Evolutionary conservation across 2,113 vertebrate genomes (phyloP).

Genomic region (Hucho hucho): DNA sequence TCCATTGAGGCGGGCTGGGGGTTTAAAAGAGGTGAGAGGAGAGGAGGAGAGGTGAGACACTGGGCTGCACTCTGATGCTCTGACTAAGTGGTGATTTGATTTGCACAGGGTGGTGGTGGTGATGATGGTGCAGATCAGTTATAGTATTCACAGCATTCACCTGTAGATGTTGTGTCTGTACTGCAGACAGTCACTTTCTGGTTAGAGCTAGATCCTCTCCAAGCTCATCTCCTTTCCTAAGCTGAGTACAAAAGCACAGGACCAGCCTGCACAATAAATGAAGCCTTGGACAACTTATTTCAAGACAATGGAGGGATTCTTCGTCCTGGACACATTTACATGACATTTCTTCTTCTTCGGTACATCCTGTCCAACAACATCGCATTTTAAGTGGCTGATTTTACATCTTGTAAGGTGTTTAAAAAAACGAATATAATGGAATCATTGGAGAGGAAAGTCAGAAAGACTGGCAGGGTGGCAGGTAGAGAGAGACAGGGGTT

Average conservation of each 20-base stretch:
- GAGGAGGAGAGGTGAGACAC: conserved; percentile 17
- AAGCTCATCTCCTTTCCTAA: not conserved
- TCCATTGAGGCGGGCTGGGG: conserved; percentile 59
- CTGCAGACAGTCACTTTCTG: not conserved
- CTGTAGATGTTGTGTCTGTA: conserved; percentile 34
- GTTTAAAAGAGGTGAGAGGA: conserved; percentile 57
- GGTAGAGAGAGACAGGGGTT: not conserved
- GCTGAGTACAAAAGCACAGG: not conserved
- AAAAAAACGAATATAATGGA: not conserved
- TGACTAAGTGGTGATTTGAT: conserved; percentile 17
- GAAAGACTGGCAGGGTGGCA: not conserved
- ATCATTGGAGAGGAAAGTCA: not conserved
- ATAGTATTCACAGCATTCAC: conserved; percentile 43
- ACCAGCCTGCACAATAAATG: not conserved
- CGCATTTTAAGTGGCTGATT: not conserved
- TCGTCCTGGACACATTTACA: not conserved
- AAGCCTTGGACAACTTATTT: not conserved
- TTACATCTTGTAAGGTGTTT: not conserved
- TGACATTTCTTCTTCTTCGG: not conserved
- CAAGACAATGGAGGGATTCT: not conserved
- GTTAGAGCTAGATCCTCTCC: conserved; percentile 2
- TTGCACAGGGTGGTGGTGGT: conserved; percentile 18
- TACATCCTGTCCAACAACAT: not conserved
- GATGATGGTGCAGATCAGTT: conserved; percentile 9
- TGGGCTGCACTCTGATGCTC: conserved; percentile 40